A percentile compares a stretch with the other conserved stretches of the same genome.
phyloP scores from a whole-genome alignment of 2,113 vertebrate species.

The Cyprinodon brontotheroides region DNA sequence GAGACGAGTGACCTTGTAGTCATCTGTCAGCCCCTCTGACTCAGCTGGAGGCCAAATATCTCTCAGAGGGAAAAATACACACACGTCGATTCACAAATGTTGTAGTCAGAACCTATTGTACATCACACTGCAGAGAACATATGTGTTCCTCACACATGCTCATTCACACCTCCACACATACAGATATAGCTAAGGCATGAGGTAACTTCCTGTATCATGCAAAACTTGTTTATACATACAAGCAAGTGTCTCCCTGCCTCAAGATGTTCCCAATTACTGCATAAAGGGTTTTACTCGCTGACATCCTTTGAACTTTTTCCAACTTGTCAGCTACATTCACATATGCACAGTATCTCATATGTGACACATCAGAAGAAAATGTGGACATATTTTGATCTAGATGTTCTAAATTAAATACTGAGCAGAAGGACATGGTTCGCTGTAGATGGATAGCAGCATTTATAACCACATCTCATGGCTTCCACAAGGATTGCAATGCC shows the following conservation, averaged over 20 bases:
- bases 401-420: constrained; percentile 4
- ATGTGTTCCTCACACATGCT: constrained; percentile 17
- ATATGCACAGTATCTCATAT: constrained; percentile 6
- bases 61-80: constrained; percentile 42
- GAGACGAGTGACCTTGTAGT: constrained; percentile 62
- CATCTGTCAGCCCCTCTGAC: constrained; percentile 58
- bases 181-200: constrained; percentile 16
- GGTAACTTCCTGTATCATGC: constrained; percentile 1
- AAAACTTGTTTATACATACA: constrained; percentile 8
- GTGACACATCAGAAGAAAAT: neutral
- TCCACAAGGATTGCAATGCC: constrained; percentile 11
- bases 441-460: neutral
- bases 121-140: constrained; percentile 16
- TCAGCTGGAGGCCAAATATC: constrained; percentile 46
- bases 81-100: constrained; percentile 10
- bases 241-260: neutral
- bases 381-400: neutral
- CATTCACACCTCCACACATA: constrained; percentile 21
- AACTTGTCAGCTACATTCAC: neutral
- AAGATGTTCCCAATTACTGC: constrained; percentile 2
- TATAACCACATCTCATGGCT: neutral
- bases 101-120: constrained; percentile 8
- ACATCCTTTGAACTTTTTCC: constrained; percentile 3
- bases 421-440: neutral
- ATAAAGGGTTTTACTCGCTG: constrained; percentile 3